Conservation (phyloP, 1,140 invertebrate genomes). For the Odontomachus brunneus region DNA sequence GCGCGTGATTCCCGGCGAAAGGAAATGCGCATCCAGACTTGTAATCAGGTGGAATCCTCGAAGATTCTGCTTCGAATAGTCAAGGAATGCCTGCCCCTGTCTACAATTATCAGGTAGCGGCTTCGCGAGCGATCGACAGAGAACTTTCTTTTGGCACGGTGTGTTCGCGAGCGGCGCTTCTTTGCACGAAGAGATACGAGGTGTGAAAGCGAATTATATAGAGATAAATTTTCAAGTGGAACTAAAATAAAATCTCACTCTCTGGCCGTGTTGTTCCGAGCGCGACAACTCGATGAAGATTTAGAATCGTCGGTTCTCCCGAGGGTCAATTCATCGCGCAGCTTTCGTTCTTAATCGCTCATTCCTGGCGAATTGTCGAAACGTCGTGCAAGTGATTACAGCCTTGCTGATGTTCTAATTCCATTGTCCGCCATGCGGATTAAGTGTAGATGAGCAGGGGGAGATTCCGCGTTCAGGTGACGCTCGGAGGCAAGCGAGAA, state of each 20-base stretch:
- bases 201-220: neutral
- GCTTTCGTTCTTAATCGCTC: neutral
- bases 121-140: neutral
- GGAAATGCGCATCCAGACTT: constrained; percentile 26
- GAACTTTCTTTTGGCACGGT: constrained; percentile 53
- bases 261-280: no score
- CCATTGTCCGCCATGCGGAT: neutral
- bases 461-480: neutral
- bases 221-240: neutral
- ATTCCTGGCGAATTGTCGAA: neutral
- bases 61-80: constrained; percentile 25
- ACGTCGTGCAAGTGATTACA: neutral
- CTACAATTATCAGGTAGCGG: constrained; percentile 37
- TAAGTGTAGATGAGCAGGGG: no score
- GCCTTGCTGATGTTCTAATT: constrained; percentile 3
- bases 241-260: neutral
- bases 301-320: no score
- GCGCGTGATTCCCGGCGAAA: constrained; percentile 34
- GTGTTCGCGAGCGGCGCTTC: neutral
- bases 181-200: neutral
- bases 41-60: constrained; percentile 24
- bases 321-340: no score
- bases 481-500: neutral
- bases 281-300: no score
- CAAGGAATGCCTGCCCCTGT: constrained; percentile 22